Base-by-base conservation (phyloP, 2,888 invertebrate species). In the Galeopsomyia nigrocyanea region DNA sequence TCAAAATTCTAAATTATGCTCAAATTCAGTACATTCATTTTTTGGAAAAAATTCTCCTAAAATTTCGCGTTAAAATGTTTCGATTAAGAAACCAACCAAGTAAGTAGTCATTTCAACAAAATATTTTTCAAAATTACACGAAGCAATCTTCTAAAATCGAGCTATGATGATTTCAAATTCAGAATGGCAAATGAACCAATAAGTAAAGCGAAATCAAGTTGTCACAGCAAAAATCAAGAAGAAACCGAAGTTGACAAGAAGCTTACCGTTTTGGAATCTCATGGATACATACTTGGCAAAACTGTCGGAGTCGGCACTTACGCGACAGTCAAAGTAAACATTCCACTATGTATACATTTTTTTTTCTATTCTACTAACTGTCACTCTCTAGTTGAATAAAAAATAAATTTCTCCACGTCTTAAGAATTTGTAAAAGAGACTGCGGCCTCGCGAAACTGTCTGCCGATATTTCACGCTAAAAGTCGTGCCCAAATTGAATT, bases 291-390 rank as follows among this genome's bases (percentile, higher is more conserved):
- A 66, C 87, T 94, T 68, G 93, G 94, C 19, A 91, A 92, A 82
- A 92, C 92, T 6, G 93, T 95, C 78, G 94, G 94, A 6, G 90
- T 91, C n/a, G 95, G 95, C 21, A 94, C 94, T 51, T 95, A 94
- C 87, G 94, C 94, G 56, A 93, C 93, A 64, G 94, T 95, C 13
- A 93, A 93, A 89, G 92, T 92, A 79, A 73, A 26, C 50, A 47
- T 55, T 21, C 14, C 3, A 19, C 19, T 19, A 55, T 21, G 16
- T 61, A 66, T 9, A 55, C 10, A 26, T 55, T 58, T 60, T 61
- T 58, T 53, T 26, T 55, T 51, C 3, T 47, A 57, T 50, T 22
- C n/a, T 16, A 50, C 6, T 47, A 49, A 26, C 26, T 26, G 26
- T 26, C 53, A 7, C 7, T 39, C 10, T 3, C 7, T 39, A 3